A percentile compares a stretch with the other conserved stretches of the same genome.
phyloP scores from a whole-genome alignment of 92 coral and sea anemone species.

The Epizoanthus rinbou region DNA sequence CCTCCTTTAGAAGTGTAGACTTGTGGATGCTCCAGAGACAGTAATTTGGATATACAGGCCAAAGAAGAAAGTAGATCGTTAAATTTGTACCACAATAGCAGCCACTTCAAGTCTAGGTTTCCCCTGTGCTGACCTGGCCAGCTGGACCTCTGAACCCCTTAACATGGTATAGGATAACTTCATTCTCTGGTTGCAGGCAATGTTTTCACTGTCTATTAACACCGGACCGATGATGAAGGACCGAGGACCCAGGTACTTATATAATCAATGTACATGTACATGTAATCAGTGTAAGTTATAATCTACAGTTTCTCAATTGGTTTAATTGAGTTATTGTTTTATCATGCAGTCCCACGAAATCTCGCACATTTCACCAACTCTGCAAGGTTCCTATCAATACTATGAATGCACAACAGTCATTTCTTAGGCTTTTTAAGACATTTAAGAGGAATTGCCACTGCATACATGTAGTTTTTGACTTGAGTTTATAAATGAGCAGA shows the following conservation, averaged over 20 bases:
- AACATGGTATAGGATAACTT: background rate
- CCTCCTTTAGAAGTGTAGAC: too few relatives aligned
- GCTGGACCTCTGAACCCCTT: too few relatives aligned
- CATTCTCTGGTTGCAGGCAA: conserved; percentile 57
- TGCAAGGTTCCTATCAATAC: conserved; percentile 29
- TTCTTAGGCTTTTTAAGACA: conserved; percentile 28
- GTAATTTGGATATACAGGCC: too few relatives aligned
- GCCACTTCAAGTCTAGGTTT: too few relatives aligned
- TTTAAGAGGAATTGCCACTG: conserved; percentile 34
- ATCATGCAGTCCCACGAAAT: background rate
- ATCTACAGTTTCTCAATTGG: background rate
- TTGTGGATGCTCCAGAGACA: too few relatives aligned
- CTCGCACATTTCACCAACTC: conserved; percentile 37
- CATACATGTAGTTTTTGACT: conserved; percentile 42
- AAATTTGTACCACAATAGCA: too few relatives aligned
- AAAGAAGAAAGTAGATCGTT: too few relatives aligned
- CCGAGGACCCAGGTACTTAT: conserved; percentile 58
- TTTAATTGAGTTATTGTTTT: background rate
- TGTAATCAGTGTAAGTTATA: background rate
- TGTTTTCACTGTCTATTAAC: conserved; percentile 82
- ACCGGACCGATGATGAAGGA: conserved; percentile 51
- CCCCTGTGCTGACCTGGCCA: too few relatives aligned
- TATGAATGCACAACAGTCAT: conserved; percentile 30
- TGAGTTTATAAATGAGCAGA: conserved; percentile 33
- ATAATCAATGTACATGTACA: background rate